Conservation (phyloP, 2,113 vertebrate genomes). For the Python bivittatus region DNA sequence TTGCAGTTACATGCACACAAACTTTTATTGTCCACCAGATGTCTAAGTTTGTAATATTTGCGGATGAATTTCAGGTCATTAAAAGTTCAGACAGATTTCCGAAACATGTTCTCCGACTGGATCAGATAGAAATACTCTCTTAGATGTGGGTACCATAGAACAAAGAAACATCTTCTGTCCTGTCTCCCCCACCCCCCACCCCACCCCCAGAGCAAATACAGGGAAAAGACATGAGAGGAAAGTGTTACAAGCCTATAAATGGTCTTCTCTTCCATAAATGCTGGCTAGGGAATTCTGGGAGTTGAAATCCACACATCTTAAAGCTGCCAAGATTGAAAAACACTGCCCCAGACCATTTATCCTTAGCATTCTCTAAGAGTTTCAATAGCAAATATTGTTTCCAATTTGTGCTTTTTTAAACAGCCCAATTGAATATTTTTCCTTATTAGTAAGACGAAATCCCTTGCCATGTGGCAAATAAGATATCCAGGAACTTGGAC, state of each 20-base stretch:
- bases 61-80: constrained; percentile 71
- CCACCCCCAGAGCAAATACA: background rate
- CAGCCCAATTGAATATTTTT: background rate
- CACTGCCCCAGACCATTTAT: background rate
- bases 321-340: too few relatives aligned
- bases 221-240: background rate
- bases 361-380: background rate
- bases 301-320: too few relatives aligned
- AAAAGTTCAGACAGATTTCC: constrained; percentile 69
- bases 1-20: constrained; percentile 57
- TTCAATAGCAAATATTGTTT: background rate
- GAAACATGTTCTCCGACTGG: constrained; percentile 41
- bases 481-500: background rate
- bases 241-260: background rate
- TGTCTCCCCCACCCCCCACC: too few relatives aligned
- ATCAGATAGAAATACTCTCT: constrained; percentile 18
- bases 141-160: rapidly evolving
- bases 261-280: too few relatives aligned
- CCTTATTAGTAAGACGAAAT: background rate
- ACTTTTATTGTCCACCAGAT: constrained; percentile 78
- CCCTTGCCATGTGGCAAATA: background rate
- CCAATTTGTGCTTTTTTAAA: background rate
- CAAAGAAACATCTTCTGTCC: background rate
- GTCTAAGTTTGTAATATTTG: constrained; percentile 66
- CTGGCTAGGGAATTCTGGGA: too few relatives aligned